Conservation (phyloP, 1,140 invertebrate species). For the Rhagoletis pomonella region DNA sequence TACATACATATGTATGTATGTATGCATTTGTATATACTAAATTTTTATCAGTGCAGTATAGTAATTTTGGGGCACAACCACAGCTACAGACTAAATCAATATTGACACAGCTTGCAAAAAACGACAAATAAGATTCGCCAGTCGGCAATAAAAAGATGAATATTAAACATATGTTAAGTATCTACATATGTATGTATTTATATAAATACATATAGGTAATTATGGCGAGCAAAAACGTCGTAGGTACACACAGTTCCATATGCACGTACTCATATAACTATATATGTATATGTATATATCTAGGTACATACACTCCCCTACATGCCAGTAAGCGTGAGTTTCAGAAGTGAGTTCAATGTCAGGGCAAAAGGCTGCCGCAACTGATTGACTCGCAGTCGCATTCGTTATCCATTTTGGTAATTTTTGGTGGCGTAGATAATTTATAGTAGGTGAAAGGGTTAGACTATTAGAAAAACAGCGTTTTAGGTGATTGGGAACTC, state of each 20-base stretch:
- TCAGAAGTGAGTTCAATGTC: conserved; percentile 40
- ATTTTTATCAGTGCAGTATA: conserved; percentile 41
- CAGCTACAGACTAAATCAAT: neutral
- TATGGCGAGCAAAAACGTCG: no score
- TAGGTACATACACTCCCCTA: neutral
- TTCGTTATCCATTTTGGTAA: no score
- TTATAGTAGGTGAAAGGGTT: neutral
- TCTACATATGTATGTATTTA: neutral
- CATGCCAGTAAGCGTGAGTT: neutral
- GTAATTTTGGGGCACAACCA: conserved; percentile 5
- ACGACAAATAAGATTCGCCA: conserved; percentile 16
- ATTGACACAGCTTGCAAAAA: conserved; percentile 48
- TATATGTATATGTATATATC: neutral
- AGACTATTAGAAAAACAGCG: neutral
- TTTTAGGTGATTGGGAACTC: neutral
- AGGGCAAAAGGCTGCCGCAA: neutral
- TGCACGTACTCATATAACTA: neutral
- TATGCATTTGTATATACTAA: neutral
- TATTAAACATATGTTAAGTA: neutral
- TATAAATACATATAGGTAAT: no score
- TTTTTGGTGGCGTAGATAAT: neutral
- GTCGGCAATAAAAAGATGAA: conserved; percentile 15
- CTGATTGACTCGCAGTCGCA: neutral
- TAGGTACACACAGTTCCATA: no score
- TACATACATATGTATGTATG: neutral